A percentile compares a stretch with the other conserved stretches of the same genome.
phyloP scores from a whole-genome alignment of 2,113 vertebrate genomes.

The Peromyscus leucopus region DNA sequence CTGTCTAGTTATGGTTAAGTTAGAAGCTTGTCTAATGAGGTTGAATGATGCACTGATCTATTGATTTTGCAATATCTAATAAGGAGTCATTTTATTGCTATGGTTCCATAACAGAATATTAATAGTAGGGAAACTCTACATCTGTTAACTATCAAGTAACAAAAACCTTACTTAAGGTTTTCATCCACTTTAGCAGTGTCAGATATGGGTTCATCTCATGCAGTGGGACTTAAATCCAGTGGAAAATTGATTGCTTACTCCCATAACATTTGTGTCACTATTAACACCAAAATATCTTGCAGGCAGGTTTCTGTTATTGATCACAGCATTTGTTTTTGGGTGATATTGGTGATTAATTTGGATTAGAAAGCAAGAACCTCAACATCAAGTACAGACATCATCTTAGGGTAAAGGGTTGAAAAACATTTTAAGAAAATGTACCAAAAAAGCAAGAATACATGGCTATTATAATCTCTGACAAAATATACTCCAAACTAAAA shows the following conservation, averaged over 20 bases:
- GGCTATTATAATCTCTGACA: no score
- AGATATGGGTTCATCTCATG: background rate
- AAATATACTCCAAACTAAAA: no score
- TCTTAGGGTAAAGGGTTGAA: background rate
- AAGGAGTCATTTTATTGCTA: background rate
- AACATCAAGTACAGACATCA: background rate
- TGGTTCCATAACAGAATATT: background rate
- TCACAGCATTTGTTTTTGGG: background rate
- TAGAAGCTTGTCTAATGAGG: background rate
- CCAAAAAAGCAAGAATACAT: no score
- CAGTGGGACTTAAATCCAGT: background rate
- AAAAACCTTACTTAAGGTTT: background rate
- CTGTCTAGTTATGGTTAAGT: background rate
- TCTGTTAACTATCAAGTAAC: background rate
- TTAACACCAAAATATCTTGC: background rate
- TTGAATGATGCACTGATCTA: background rate
- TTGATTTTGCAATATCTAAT: background rate
- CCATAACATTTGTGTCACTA: background rate
- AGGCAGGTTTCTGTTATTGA: background rate
- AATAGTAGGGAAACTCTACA: background rate
- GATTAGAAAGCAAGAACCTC: background rate
- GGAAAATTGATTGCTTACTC: background rate
- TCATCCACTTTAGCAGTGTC: background rate
- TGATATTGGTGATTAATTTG: background rate
- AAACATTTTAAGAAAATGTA: no score